Base-by-base conservation (phyloP, 1,140 invertebrate species). In the Drosophila guanche region DNA sequence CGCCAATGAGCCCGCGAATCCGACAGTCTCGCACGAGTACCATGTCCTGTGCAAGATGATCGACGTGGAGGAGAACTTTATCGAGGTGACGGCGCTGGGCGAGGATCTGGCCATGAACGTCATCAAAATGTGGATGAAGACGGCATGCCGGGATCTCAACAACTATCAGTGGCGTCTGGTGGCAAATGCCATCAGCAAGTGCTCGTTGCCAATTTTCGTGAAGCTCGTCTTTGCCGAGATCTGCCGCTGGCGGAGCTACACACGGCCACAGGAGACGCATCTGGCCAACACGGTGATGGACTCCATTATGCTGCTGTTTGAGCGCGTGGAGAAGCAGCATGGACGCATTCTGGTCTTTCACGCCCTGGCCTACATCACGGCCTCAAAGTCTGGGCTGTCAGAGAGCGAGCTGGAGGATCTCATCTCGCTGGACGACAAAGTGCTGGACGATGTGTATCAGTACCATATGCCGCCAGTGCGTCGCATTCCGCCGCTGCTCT, bases 221-320 rank as follows among this genome's bases (percentile, higher is more conserved):
- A 99, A 99, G 92, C 92, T 99, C 16, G 97, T 99, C 0, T 98
- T 98, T 92, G 97, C 97, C 7, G 98, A 99, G 92, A 97, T 99
- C 8, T 98, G 97, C 89, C 93, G 97, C 57, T 99, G 98, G 98
- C 95, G 98, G 50, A 99, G 98, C 62, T 99, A 99, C 90, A 98
- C 97, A 0, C 97, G 97, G 90, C 96, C 97, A 0, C 95, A 97
- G 68, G 97, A 98, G 75, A 99, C 97, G 0, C 95, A 97, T 79
- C 92, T 99, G 40, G 97, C 98, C 0, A 97, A 96, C 25, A 98
- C 97, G 5, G 98, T 99, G 0, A 99, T 98, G 95, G 98, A 99
- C 89, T 98, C 96, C 12, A 99, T 99, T 78, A 98, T 98, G 95
- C 97, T 99, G 95, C 92, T 99, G 1, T 98, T 98, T 90, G 97